Base-by-base conservation (phyloP, 2,888 invertebrate genomes). In the Apamea monoglypha region DNA sequence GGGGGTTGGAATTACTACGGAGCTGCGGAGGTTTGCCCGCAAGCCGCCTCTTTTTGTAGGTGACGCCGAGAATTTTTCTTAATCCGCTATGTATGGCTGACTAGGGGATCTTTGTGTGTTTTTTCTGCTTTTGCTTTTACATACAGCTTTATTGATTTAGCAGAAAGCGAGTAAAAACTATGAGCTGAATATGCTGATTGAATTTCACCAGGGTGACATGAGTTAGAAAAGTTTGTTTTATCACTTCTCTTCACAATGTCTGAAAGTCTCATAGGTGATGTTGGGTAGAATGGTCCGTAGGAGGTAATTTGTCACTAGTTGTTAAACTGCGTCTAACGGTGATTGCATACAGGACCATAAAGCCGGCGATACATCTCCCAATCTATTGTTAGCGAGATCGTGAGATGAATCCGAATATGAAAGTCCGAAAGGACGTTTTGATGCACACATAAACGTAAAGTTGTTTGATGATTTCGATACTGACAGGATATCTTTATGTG, bases 1-100 rank as follows among this genome's bases (percentile, higher is more conserved):
- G 93, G 95, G 95, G 94, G 92, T 87, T 91, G 92, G 91, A 93
- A 95, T 95, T 95, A 95, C 94, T 92, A 92, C 84, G 82, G 81
- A 84, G 84, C 64, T 82, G 90, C 92, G 92, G 88, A 89, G 92
- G 91, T 90, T 91, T 90, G 92, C 91, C 92, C 92, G 92, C 92
- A 91, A 91, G 92, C 92, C 88, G 90, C 87, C 90, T 87, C 92
- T 94, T 95, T 95, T 95, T 94, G 93, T 93, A 91, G 92, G 94
- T 93, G 93, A 93, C 92, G 91, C 89, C 87, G 91, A 84, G 90
- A 90, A 92, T 94, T 94, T 95, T 95, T 95, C 94, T 94, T 95
- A 94, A 95, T 95, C 94, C 90, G 74, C 88, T 85, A 83, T 89
- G 82, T 81, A 80, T 80, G 83, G 79, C 83, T 88, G 85, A 85